Conservation (phyloP, 2,797 vertebrate genomes). For the Pangasius djambal region DNA sequence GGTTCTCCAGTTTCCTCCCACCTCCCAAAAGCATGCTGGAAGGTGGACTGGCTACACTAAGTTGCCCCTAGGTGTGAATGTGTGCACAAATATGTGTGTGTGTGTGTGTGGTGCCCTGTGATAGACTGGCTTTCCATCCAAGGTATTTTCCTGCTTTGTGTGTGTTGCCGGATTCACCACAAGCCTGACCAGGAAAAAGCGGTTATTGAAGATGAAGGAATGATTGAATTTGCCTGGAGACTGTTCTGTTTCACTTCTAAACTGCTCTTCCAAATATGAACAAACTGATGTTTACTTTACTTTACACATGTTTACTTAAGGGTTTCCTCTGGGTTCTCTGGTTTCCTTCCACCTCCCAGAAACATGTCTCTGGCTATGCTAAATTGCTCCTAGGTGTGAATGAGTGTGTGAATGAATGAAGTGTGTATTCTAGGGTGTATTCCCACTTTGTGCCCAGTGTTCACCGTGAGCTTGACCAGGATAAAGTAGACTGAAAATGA, state of each 20-base stretch:
- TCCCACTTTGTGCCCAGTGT: not conserved
- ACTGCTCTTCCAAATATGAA: not conserved
- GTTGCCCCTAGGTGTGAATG: too few species aligned
- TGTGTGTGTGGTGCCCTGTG: too few species aligned
- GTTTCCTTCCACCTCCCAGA: not conserved
- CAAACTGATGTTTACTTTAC: not conserved
- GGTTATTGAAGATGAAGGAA: too few species aligned
- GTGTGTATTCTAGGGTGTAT: not conserved
- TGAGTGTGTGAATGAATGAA: not conserved
- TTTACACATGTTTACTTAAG: not conserved
- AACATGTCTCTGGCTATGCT: not conserved
- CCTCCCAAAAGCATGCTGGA: too few species aligned
- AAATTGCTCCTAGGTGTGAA: not conserved
- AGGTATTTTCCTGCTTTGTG: too few species aligned
- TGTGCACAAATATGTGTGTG: too few species aligned
- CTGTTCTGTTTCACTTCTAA: not conserved
- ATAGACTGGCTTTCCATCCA: too few species aligned
- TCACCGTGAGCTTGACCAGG: not conserved
- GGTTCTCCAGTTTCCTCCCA: too few species aligned
- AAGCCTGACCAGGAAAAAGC: too few species aligned
- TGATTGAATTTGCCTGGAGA: not conserved
- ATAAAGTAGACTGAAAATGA: not conserved
- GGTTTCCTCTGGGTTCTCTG: not conserved
- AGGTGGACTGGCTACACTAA: too few species aligned
- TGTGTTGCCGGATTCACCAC: too few species aligned